Percentiles rank a stretch among this genome's conserved stretches.
Conservation (phyloP, 2,888 invertebrate species). For the Neuroscelio doddi region DNA sequence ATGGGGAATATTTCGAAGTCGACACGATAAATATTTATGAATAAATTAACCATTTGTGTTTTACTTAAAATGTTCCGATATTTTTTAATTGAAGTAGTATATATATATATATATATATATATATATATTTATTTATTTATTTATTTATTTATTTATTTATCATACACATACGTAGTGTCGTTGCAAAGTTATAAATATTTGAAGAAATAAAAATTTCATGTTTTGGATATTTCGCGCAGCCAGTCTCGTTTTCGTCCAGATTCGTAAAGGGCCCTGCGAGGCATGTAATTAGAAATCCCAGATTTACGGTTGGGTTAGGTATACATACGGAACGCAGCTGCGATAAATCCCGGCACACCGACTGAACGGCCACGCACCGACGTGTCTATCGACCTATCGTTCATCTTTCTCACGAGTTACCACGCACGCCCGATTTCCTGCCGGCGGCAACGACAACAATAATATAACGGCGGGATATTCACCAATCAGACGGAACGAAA, state of each 20-base stretch:
- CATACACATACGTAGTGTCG: too few species aligned
- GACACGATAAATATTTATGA: too few species aligned
- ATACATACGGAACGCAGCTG: slow-evolving; percentile 23
- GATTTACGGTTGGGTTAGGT: slow-evolving; percentile 50
- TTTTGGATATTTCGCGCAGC: slow-evolving; percentile 7
- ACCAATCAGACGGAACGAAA: slow-evolving; percentile 26
- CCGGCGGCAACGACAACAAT: slow-evolving; percentile 39
- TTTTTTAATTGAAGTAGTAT: too few species aligned
- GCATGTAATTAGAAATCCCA: slow-evolving; percentile 60
- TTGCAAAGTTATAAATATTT: too few species aligned
- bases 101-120: too few species aligned
- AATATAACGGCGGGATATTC: slow-evolving; percentile 26
- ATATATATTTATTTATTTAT: too few species aligned
- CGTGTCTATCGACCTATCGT: slow-evolving; percentile 60
- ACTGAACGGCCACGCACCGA: slow-evolving; percentile 57
- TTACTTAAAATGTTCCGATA: too few species aligned
- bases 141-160: too few species aligned
- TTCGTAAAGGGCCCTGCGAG: slow-evolving; percentile 34
- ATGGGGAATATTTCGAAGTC: too few species aligned
- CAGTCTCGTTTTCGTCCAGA: slow-evolving; percentile 34
- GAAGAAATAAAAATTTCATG: too few species aligned
- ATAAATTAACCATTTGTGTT: too few species aligned
- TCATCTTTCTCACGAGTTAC: slow-evolving; percentile 62
- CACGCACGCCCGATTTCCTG: slow-evolving; percentile 42
- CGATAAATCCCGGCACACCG: slow-evolving; percentile 56